Base-by-base conservation (phyloP, 2,113 vertebrate genomes). In the Amphilophus citrinellus region DNA sequence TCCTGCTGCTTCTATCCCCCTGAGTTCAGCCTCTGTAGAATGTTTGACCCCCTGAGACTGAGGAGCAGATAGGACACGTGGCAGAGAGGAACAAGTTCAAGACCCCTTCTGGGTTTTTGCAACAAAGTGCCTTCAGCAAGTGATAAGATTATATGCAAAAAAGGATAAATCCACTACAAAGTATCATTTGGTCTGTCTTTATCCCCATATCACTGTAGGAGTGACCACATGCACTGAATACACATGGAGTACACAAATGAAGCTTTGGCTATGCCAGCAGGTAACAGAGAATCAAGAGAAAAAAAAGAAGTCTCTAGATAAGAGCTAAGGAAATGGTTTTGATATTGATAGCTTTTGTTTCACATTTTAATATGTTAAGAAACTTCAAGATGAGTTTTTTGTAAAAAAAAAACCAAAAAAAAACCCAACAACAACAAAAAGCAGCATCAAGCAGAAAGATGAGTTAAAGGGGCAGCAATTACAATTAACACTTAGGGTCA, bases 31-130 rank as follows among this genome's bases (percentile, higher is more conserved):
- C 87, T 84, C 80, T 20, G 32, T 88, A 91, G 87, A 93, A 91
- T 93, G 87, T 86, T 91, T 94, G 92, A 95, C 95, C 93, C 89
- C 93, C 84, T 76, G 91, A 93, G 92, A 92, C 81, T 79, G 77
- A 89, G 73, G 83, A 76, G 82, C 61, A 77, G 82, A 87, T 77
- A 61, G 84, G 91, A 90, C 88, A 89, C 85, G 62, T 86, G 83
- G 87, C 62, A 77, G 68, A 76, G 80, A 85, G 42, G 80, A 89
- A 88, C 75, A 92, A 82, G 89, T 93, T 90, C 39, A 61, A 90
- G 90, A 91, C 81, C 86, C 91, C 88, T 44, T 35, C 81, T 62
- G 86, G 76, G 80, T 91, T 73, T 89, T 56, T 89, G 85, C 32
- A 83, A 84, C 87, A 87, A 85, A 92, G 80, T 79, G 89, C 92